phyloP scores from a whole-genome alignment of 2,888 invertebrate species.

The Epirrhoe tristata region DNA sequence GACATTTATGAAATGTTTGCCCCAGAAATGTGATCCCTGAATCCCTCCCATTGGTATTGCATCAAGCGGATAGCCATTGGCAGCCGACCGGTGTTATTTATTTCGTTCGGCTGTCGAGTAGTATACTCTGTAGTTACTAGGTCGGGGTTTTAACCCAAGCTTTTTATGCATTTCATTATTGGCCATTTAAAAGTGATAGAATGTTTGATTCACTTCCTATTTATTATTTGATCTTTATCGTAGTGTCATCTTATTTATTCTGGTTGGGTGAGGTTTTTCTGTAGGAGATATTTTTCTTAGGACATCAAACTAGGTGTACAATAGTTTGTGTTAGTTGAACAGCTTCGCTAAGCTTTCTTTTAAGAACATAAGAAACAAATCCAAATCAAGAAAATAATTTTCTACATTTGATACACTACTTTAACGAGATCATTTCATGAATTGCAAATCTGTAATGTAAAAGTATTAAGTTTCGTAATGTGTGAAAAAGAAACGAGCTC shows the following conservation, averaged over 20 bases:
- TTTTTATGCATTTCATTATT: slow-evolving; percentile 17
- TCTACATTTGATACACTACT: neutral
- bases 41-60: slow-evolving; percentile 28
- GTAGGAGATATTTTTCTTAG: too few species aligned
- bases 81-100: slow-evolving; percentile 69
- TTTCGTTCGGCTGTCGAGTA: slow-evolving; percentile 58
- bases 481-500: neutral
- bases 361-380: too few species aligned
- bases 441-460: neutral
- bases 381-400: too few species aligned
- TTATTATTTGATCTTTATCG: slow-evolving; percentile 2
- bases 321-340: too few species aligned
- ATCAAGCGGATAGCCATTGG: slow-evolving; percentile 64
- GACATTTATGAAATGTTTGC: neutral
- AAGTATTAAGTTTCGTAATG: neutral
- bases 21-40: neutral
- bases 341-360: too few species aligned
- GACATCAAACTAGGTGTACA: too few species aligned
- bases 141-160: slow-evolving; percentile 21
- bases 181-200: slow-evolving; percentile 12
- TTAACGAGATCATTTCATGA: neutral
- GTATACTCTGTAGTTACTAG: slow-evolving; percentile 27
- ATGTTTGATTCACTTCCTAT: slow-evolving; percentile 13
- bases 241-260: slow-evolving; percentile 1
- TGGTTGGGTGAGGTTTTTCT: neutral